These are phyloP conservation scores for Alexandromys fortis DNA, from an alignment of 2,113 vertebrate species.

Conservation along the genomic window DNA sequence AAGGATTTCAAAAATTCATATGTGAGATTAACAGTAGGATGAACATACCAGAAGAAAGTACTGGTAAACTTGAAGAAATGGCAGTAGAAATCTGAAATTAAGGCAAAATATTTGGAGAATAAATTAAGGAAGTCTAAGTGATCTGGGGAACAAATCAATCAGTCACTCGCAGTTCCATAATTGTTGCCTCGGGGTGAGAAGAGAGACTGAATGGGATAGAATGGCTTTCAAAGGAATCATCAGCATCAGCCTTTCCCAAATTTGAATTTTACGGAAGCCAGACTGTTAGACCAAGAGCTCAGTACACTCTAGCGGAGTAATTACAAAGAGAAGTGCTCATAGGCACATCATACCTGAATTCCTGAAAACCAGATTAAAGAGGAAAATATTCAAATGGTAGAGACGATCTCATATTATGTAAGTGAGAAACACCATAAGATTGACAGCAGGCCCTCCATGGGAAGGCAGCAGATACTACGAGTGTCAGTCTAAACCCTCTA, in stretches of 20 bases:
- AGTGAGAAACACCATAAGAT: not conserved
- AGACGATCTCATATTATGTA: not conserved
- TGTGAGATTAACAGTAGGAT: not conserved
- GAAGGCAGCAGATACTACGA: slow-evolving; percentile 13
- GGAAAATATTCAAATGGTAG: not conserved
- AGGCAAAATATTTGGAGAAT: not conserved
- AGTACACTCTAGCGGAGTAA: not conserved
- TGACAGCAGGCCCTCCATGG: not conserved
- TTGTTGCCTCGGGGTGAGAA: not conserved
- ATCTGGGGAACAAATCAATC: not conserved
- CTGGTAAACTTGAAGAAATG: not conserved
- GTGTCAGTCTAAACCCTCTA: not conserved
- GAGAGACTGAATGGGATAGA: not conserved
- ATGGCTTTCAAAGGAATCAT: not conserved
- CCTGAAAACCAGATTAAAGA: not conserved
- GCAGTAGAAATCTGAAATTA: not conserved
- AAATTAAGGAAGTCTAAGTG: not conserved
- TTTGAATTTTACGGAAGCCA: slow-evolving; percentile 24
- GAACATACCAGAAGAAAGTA: not conserved
- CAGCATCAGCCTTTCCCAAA: slow-evolving; percentile 9
- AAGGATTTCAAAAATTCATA: not conserved
- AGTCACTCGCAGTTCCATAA: not conserved
- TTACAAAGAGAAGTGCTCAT: not conserved
- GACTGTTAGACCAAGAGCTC: not conserved
- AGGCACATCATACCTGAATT: not conserved